Evolutionary conservation across 2,113 vertebrate genomes (phyloP).

Genomic region (Picathartes gymnocephalus): DNA sequence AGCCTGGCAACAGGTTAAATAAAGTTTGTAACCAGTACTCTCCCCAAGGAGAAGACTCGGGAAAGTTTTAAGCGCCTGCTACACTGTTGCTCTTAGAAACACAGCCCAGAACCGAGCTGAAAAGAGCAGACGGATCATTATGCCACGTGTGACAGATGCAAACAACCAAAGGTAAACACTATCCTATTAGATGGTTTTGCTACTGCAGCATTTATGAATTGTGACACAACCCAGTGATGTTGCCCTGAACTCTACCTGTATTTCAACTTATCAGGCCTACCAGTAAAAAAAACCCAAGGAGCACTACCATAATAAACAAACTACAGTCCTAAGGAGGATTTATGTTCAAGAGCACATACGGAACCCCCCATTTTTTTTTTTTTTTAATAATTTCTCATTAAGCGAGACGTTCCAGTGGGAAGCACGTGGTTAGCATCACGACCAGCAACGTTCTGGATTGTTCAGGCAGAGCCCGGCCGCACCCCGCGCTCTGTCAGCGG

Average conservation of each 20-base stretch:
- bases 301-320: neutral
- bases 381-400: too few relatives aligned
- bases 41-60: fast-evolving
- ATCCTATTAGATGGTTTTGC: fast-evolving
- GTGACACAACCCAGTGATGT: fast-evolving
- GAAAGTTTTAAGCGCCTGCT: neutral
- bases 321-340: fast-evolving
- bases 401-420: neutral
- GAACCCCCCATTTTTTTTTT: fast-evolving
- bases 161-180: neutral
- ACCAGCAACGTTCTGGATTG: fast-evolving
- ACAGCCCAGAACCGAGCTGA: fast-evolving
- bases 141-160: neutral
- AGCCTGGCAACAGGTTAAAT: neutral
- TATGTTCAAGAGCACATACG: fast-evolving
- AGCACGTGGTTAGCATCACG: neutral
- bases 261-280: fast-evolving
- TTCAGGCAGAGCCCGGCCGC: neutral
- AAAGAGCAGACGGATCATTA: fast-evolving
- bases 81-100: neutral
- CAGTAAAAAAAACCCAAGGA: neutral
- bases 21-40: neutral
- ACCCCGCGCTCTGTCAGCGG: fast-evolving
- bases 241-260: fast-evolving
- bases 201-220: fast-evolving